Evolutionary conservation across 2,888 invertebrate species (phyloP).

Genomic region (Lithophane leautieri): DNA sequence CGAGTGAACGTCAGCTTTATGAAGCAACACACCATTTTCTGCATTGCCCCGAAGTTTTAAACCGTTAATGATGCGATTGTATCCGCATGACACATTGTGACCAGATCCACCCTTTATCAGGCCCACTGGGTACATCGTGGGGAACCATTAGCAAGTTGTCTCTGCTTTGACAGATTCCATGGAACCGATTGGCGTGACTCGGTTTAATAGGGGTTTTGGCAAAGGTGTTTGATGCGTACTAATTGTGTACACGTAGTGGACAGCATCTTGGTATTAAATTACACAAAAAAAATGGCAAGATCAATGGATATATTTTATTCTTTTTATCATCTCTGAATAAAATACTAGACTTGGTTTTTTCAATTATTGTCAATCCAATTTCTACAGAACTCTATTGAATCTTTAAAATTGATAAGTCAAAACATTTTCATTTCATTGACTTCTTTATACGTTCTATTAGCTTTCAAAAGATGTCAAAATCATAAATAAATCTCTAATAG

Average conservation of each 20-base stretch:
- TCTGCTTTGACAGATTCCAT: conserved; percentile 46
- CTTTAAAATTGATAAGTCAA: not conserved
- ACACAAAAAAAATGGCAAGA: not conserved
- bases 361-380: not conserved
- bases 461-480: conserved; percentile 3
- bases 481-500: not conserved
- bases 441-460: not conserved
- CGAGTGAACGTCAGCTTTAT: conserved; percentile 10
- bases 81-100: conserved; percentile 29
- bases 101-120: conserved; percentile 38
- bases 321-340: not conserved
- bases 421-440: not conserved
- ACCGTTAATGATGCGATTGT: conserved; percentile 30
- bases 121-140: not conserved
- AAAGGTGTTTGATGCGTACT: not conserved
- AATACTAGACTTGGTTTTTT: not conserved
- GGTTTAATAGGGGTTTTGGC: conserved; percentile 44
- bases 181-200: conserved; percentile 32
- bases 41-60: conserved; percentile 12
- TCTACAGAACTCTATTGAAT: not conserved
- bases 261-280: not conserved
- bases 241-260: not conserved
- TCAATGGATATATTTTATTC: not conserved
- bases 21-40: conserved; percentile 18
- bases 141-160: conserved; percentile 55